A percentile compares a stretch with the other conserved stretches of the same genome.
These are phyloP conservation scores for Boulengeromyrus knoepffleri DNA, from an alignment of 2,113 vertebrate genomes.

Conservation along the genomic window DNA sequence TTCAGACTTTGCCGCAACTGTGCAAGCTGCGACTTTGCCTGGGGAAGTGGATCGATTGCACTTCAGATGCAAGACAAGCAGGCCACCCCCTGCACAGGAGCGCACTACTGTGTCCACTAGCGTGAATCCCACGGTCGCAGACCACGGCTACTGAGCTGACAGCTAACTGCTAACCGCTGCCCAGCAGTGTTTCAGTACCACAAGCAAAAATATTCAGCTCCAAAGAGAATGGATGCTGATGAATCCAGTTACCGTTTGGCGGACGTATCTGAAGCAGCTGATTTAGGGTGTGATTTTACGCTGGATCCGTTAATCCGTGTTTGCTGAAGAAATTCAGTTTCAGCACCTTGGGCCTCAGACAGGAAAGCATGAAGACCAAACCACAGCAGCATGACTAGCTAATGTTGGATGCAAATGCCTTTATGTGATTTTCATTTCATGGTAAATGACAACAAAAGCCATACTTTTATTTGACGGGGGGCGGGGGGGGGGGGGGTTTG, in stretches of 20 bases:
- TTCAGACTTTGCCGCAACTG: background rate
- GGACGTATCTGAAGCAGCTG: background rate
- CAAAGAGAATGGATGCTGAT: background rate
- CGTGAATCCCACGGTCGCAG: background rate
- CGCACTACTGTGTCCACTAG: background rate
- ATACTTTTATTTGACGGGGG: background rate
- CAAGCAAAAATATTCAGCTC: background rate
- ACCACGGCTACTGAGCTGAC: background rate
- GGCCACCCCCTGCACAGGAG: background rate
- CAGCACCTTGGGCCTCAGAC: background rate
- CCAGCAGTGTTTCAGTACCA: background rate
- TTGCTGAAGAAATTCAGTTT: background rate
- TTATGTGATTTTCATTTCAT: background rate
- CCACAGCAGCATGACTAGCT: background rate
- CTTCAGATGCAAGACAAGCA: background rate
- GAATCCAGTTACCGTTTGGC: background rate
- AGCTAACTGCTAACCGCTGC: background rate
- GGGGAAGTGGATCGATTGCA: background rate
- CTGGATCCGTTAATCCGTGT: background rate
- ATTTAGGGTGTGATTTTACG: background rate
- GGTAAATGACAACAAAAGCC: background rate
- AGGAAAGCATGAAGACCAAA: background rate
- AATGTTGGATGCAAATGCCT: background rate
- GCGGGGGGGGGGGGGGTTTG: background rate
- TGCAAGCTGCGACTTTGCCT: background rate